Conservation (phyloP, 2,797 vertebrate species). For the Acanthurus lineatus region DNA sequence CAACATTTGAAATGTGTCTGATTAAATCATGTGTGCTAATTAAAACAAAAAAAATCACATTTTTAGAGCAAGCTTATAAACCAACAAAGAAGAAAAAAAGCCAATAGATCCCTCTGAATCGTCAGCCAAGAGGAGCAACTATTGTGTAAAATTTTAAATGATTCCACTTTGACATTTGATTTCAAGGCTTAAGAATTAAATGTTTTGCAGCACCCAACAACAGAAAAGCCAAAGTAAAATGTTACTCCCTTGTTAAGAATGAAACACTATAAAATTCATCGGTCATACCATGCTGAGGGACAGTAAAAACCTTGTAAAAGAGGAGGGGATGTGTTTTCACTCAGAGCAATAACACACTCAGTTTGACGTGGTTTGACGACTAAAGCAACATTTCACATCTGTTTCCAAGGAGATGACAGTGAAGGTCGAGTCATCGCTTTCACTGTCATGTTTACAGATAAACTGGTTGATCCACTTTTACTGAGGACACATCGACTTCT, state of each 20-base stretch:
- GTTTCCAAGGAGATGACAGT: slow-evolving; percentile 74
- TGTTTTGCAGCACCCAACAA: neutral
- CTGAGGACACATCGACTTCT: slow-evolving; percentile 5
- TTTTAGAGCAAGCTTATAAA: neutral
- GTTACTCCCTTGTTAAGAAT: neutral
- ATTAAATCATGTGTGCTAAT: neutral
- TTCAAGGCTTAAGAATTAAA: neutral
- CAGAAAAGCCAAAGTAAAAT: neutral
- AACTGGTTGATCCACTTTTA: slow-evolving; percentile 41
- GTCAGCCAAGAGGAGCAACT: neutral
- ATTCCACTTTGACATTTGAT: neutral
- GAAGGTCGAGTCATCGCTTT: slow-evolving; percentile 30
- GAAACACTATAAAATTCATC: neutral
- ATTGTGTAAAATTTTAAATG: neutral
- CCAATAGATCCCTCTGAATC: neutral
- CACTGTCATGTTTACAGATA: slow-evolving; percentile 43
- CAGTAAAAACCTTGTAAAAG: neutral
- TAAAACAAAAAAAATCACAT: neutral
- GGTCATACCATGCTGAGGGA: neutral
- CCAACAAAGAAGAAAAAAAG: too few relatives aligned
- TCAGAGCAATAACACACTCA: slow-evolving; percentile 27
- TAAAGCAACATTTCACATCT: slow-evolving; percentile 40
- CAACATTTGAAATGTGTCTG: neutral
- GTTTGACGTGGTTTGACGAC: slow-evolving; percentile 32
- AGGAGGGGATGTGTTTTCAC: neutral